phyloP scores from a whole-genome alignment of 2,797 vertebrate genomes.

The Pangasius djambal region DNA sequence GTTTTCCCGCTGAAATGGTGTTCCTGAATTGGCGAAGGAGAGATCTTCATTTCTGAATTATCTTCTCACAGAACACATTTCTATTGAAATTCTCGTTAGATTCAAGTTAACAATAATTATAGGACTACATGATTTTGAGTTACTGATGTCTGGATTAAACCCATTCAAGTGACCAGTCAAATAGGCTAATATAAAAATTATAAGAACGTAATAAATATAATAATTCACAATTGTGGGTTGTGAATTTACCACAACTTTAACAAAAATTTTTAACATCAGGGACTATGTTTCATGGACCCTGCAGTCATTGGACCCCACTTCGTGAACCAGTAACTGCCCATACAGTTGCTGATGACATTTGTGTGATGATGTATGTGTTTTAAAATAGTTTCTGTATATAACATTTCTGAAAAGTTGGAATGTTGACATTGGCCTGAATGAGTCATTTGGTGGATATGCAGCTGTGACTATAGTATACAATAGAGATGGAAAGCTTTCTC shows the following conservation, averaged over 20 bases:
- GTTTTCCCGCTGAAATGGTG: neutral
- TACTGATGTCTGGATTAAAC: neutral
- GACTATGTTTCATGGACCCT: too few relatives aligned
- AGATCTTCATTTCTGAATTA: neutral
- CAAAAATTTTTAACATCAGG: neutral
- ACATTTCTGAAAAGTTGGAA: constrained; percentile 28
- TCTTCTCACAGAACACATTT: neutral
- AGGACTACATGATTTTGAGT: neutral
- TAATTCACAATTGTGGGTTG: neutral
- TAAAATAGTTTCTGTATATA: constrained; percentile 5
- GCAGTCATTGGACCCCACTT: neutral
- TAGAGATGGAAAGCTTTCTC: constrained; percentile 34
- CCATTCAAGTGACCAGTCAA: neutral
- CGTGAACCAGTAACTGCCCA: neutral
- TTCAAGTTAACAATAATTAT: neutral
- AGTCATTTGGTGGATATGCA: constrained; percentile 33
- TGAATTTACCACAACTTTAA: neutral
- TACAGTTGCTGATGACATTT: neutral
- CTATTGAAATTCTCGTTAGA: neutral
- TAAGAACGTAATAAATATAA: neutral
- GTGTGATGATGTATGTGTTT: constrained; percentile 7
- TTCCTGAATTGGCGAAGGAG: neutral
- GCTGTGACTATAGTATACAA: constrained; percentile 43
- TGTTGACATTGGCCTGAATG: constrained; percentile 29
- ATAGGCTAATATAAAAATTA: neutral